Percentiles rank a stretch among this genome's conserved stretches.
These are phyloP conservation scores for Cheilosia vernalis DNA, from an alignment of 2,888 invertebrate genomes.

Conservation along the genomic window DNA sequence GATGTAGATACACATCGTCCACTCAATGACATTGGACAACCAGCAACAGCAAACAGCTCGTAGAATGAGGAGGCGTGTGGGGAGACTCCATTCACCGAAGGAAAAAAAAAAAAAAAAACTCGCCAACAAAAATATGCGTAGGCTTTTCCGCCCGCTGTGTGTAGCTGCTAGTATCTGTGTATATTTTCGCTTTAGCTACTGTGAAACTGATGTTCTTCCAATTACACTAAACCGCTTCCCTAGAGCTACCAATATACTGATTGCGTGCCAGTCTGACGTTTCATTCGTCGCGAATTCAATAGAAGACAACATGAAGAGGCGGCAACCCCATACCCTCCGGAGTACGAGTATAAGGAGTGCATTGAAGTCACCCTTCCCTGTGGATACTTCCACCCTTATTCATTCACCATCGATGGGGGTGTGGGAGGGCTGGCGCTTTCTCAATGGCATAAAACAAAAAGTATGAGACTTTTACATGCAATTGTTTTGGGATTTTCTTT, in stretches of 20 bases:
- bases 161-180: conserved; percentile 5
- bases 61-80: conserved; percentile 40
- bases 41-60: conserved; percentile 22
- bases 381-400: conserved; percentile 51
- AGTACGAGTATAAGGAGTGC: not conserved
- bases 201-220: too few species aligned
- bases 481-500: conserved; percentile 61
- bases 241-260: conserved; percentile 8
- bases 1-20: conserved; percentile 37
- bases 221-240: too few species aligned
- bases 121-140: conserved; percentile 38
- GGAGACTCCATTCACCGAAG: conserved; percentile 28
- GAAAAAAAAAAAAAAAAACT: not conserved
- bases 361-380: conserved; percentile 24
- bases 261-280: conserved; percentile 62
- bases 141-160: conserved; percentile 63
- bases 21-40: conserved; percentile 47
- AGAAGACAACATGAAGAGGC: conserved; percentile 1
- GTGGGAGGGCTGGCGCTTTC: not conserved
- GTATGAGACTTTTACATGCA: conserved; percentile 62
- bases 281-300: conserved; percentile 32
- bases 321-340: conserved; percentile 20
- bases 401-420: conserved; percentile 31
- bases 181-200: conserved; percentile 1
- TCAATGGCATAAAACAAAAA: conserved; percentile 33